Evolutionary conservation across 35 echinoderm and acorn worm species (phyloP).

Genomic region (Nesometra sesokonis): DNA sequence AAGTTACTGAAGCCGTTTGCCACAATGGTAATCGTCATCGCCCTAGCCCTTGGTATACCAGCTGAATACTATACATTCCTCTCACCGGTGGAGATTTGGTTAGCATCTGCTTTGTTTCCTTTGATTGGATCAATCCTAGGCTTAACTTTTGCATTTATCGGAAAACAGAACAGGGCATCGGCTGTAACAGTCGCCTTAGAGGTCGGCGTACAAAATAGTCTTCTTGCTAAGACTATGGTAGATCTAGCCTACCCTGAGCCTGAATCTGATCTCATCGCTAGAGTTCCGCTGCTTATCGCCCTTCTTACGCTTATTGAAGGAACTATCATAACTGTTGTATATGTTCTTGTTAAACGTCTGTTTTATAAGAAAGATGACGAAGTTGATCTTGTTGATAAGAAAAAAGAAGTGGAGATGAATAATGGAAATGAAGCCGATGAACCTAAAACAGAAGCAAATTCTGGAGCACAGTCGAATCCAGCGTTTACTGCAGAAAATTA

Average conservation of each 20-base stretch:
- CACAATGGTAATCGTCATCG: neutral
- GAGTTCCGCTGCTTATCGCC: slow-evolving; percentile 12
- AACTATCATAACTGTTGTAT: neutral
- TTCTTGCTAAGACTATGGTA: slow-evolving; percentile 14
- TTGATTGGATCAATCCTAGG: slow-evolving; percentile 19
- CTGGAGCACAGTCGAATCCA: neutral
- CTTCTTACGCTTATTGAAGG: slow-evolving; percentile 10
- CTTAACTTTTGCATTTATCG: neutral
- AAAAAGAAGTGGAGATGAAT: neutral
- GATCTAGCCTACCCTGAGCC: slow-evolving; percentile 16
- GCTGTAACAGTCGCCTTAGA: slow-evolving; percentile 26
- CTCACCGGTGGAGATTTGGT: neutral
- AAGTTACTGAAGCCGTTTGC: slow-evolving; percentile 15
- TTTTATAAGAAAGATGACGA: slow-evolving; percentile 1
- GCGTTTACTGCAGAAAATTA: neutral
- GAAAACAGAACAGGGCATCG: neutral
- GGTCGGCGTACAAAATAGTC: slow-evolving; percentile 25
- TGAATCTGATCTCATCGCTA: slow-evolving; percentile 15
- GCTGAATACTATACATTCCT: slow-evolving; percentile 19
- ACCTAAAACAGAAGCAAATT: neutral
- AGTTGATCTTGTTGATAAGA: neutral
- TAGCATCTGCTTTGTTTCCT: slow-evolving; percentile 7
- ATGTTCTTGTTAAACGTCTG: neutral
- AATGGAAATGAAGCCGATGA: neutral
- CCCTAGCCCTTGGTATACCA: neutral